phyloP scores from a whole-genome alignment of 2,797 vertebrate species.

The Pangasius sanitwongsei region DNA sequence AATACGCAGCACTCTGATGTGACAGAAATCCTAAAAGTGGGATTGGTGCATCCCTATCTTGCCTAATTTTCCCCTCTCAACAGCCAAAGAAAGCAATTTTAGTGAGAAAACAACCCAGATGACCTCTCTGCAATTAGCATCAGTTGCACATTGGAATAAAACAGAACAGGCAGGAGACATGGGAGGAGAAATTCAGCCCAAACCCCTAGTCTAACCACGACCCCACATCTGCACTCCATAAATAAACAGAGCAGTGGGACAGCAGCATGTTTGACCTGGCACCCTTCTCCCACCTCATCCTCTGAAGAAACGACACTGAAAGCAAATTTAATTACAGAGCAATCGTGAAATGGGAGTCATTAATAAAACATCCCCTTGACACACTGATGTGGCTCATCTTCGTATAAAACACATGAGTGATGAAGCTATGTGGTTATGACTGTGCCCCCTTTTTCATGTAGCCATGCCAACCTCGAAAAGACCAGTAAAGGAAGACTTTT shows the following conservation, averaged over 20 bases:
- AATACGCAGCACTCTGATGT: not conserved
- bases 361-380: not conserved
- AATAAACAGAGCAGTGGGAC: not conserved
- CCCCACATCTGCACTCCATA: slow-evolving; percentile 11
- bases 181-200: not conserved
- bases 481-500: not conserved
- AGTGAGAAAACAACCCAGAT: not conserved
- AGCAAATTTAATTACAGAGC: slow-evolving; percentile 16
- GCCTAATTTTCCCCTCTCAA: not conserved
- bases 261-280: slow-evolving; percentile 14
- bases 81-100: not conserved
- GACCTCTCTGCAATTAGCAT: not conserved
- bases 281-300: not conserved
- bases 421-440: not conserved
- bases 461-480: slow-evolving; percentile 2
- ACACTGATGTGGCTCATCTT: not conserved
- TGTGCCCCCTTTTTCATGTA: not conserved
- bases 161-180: not conserved
- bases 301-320: slow-evolving; percentile 19
- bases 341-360: not conserved
- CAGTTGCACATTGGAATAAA: not conserved
- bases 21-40: not conserved
- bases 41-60: not conserved
- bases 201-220: not conserved
- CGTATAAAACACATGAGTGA: not conserved